Conservation (phyloP, 2,888 invertebrate species). For the Drosophila subquinaria region DNA sequence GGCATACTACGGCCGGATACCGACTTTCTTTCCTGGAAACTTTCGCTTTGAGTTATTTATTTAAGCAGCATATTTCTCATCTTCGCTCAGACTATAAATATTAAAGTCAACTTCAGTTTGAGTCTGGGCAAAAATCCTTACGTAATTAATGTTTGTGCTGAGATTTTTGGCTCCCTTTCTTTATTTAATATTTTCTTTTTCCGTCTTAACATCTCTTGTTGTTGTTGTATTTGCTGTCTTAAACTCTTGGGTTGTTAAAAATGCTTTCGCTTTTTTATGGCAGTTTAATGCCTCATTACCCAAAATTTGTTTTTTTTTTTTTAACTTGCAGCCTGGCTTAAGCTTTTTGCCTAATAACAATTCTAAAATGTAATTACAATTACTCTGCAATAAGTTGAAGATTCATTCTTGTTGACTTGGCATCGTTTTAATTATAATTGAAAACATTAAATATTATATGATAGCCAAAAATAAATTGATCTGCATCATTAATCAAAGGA, state of each 20-base stretch:
- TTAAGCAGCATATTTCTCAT: constrained; percentile 56
- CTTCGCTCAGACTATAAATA: constrained; percentile 64
- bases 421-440: not conserved
- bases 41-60: constrained; percentile 66
- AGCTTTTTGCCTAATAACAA: not conserved
- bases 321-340: constrained; percentile 15
- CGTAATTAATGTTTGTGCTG: constrained; percentile 70
- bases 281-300: constrained; percentile 67
- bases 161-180: constrained; percentile 51
- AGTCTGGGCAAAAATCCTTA: constrained; percentile 61
- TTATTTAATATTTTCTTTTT: constrained; percentile 3
- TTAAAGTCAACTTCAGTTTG: constrained; percentile 70
- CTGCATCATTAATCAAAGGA: too few species aligned
- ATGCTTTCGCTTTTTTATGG: constrained; percentile 60
- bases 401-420: not conserved
- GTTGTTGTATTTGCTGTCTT: constrained; percentile 13
- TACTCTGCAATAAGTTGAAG: not conserved
- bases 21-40: constrained; percentile 22
- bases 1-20: constrained; percentile 42
- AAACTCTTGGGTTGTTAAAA: constrained; percentile 57
- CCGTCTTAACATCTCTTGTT: constrained; percentile 46
- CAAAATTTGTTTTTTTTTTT: constrained; percentile 35
- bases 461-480: too few species aligned
- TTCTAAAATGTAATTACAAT: constrained; percentile 22
- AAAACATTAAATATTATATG: too few species aligned